These are phyloP conservation scores for Pungitius pungitius DNA, from an alignment of 2,113 vertebrate species.

Conservation along the genomic window DNA sequence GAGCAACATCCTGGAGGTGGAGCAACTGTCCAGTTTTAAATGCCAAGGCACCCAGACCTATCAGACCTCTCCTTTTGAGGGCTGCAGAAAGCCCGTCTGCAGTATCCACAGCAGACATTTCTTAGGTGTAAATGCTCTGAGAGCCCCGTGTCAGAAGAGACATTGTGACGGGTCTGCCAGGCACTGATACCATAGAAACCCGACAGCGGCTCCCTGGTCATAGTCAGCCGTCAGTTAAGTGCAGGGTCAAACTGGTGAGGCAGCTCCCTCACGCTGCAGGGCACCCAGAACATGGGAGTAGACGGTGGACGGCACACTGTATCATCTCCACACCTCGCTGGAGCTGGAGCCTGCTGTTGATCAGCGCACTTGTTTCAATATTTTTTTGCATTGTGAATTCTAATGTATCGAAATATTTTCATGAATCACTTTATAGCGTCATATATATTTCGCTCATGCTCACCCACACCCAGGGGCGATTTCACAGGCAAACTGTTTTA, in stretches of 20 bases:
- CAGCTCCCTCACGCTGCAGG: constrained; percentile 24
- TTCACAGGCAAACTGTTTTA: constrained; percentile 40
- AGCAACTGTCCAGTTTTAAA: constrained; percentile 58
- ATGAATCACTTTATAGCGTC: not conserved
- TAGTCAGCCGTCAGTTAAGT: constrained; percentile 39
- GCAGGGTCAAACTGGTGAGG: constrained; percentile 11
- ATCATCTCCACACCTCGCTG: constrained; percentile 37
- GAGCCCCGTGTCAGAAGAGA: constrained; percentile 61
- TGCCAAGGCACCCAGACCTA: constrained; percentile 37
- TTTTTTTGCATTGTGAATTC: not conserved
- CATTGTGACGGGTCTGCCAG: constrained; percentile 38
- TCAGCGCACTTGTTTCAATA: constrained; percentile 29
- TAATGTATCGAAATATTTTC: not conserved
- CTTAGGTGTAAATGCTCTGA: constrained; percentile 35
- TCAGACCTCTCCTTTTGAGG: constrained; percentile 32
- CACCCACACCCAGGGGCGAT: constrained; percentile 9
- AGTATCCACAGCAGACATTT: constrained; percentile 28
- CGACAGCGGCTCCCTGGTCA: constrained; percentile 26
- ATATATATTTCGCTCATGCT: constrained; percentile 25
- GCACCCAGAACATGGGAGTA: constrained; percentile 18
- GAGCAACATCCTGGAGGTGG: constrained; percentile 57
- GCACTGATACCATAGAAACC: constrained; percentile 48
- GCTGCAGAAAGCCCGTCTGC: constrained; percentile 3
- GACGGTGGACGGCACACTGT: constrained; percentile 14
- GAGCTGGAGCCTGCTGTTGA: constrained; percentile 23